Evolutionary conservation across 2,797 vertebrate genomes (phyloP).

Genomic region (Parauchenoglanis punctatus): DNA sequence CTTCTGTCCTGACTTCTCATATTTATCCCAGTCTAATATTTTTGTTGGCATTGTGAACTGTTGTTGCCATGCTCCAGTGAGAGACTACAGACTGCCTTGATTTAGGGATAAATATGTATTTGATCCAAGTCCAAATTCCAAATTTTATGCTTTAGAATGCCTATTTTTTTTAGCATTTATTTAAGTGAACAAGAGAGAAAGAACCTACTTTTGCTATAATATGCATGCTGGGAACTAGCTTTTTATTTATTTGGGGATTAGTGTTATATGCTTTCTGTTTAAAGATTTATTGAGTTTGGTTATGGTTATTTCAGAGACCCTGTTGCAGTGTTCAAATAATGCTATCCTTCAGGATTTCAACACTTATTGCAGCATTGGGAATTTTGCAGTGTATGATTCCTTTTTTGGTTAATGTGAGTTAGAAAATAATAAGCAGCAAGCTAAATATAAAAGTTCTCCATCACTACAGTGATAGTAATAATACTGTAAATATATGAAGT

Average conservation of each 20-base stretch:
- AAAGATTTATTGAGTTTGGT: conserved; percentile 18
- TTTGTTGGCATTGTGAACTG: conserved; percentile 10
- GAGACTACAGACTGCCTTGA: conserved; percentile 21
- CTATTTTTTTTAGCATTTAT: conserved; percentile 11
- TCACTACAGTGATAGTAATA: neutral
- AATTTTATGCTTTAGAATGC: neutral
- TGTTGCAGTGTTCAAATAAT: conserved; percentile 14
- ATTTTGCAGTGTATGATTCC: neutral
- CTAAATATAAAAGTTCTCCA: neutral
- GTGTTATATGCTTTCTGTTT: conserved; percentile 6
- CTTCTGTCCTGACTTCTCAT: conserved; percentile 2
- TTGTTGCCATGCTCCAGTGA: conserved; percentile 3
- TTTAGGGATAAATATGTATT: conserved; percentile 19
- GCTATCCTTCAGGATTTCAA: neutral
- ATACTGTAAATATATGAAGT: neutral
- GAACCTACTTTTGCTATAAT: neutral
- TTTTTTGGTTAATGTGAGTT: conserved; percentile 6
- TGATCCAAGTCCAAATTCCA: neutral
- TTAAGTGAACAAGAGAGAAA: neutral
- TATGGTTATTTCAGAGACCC: conserved; percentile 10
- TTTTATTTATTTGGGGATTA: neutral
- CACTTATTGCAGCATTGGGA: conserved; percentile 8
- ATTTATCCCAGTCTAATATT: conserved; percentile 19
- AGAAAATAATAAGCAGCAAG: neutral
- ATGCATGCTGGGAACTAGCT: neutral